These are phyloP conservation scores for Thymelicus acteon DNA, from an alignment of 2,888 invertebrate genomes.

Conservation along the genomic window DNA sequence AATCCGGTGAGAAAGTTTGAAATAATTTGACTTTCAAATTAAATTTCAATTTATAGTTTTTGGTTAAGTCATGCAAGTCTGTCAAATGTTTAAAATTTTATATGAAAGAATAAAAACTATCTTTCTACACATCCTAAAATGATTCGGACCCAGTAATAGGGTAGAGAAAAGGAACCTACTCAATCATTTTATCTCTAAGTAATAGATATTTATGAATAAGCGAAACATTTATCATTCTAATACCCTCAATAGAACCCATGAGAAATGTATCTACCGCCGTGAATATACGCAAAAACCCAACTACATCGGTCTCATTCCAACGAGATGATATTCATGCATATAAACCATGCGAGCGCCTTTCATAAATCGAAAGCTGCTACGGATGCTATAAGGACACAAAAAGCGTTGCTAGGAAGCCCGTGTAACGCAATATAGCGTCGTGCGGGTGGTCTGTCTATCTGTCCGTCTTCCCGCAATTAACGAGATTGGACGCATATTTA, in stretches of 20 bases:
- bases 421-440: constrained; percentile 60
- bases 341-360: constrained; percentile 18
- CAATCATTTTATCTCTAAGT: neutral
- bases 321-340: constrained; percentile 20
- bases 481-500: constrained; percentile 47
- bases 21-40: too few species aligned
- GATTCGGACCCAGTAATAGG: too few species aligned
- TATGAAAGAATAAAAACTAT: too few species aligned
- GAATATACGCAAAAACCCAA: neutral
- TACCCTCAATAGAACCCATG: neutral
- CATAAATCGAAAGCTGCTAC: constrained; percentile 27
- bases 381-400: constrained; percentile 33
- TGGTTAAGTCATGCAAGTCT: too few species aligned
- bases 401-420: constrained; percentile 53
- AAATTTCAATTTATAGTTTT: too few species aligned
- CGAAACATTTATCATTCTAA: neutral
- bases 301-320: neutral
- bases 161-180: too few species aligned
- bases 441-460: constrained; percentile 68
- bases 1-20: too few species aligned
- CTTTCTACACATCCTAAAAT: too few species aligned
- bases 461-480: constrained; percentile 66
- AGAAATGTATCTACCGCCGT: neutral
- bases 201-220: neutral
- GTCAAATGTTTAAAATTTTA: too few species aligned